phyloP scores from a whole-genome alignment of 1,140 invertebrate genomes.

The Lysiphlebus fabarum region DNA sequence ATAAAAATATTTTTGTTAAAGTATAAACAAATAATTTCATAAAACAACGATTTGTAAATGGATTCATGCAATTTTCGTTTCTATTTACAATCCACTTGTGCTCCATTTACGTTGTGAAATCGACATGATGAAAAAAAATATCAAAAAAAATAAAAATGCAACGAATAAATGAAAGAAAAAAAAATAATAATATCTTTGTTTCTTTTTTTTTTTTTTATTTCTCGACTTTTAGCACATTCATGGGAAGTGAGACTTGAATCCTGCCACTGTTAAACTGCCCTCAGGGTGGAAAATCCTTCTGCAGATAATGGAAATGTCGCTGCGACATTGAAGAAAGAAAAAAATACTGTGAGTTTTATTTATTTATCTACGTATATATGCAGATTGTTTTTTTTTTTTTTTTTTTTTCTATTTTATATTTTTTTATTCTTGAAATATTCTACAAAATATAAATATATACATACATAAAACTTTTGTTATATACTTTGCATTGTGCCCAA shows the following conservation, averaged over 20 bases:
- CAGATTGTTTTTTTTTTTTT: slow-evolving; percentile 6
- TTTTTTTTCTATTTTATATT: background rate
- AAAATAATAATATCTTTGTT: too few relatives aligned
- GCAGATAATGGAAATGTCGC: slow-evolving; percentile 15
- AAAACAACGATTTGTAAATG: too few relatives aligned
- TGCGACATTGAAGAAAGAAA: slow-evolving; percentile 1
- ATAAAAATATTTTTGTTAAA: too few relatives aligned
- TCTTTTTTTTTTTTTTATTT: background rate
- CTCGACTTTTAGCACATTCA: background rate
- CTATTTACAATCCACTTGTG: too few relatives aligned
- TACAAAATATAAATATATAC: background rate
- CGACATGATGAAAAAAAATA: too few relatives aligned
- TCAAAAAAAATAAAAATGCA: too few relatives aligned
- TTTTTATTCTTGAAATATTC: background rate
- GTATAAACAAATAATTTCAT: too few relatives aligned
- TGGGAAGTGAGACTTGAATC: too few relatives aligned
- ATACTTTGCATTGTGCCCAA: slow-evolving; percentile 3
- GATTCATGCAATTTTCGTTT: too few relatives aligned
- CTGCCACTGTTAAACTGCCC: slow-evolving; percentile 5
- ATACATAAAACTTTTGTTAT: background rate
- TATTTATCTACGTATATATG: slow-evolving; percentile 1
- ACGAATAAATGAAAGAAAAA: too few relatives aligned
- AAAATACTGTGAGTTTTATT: slow-evolving; percentile 2
- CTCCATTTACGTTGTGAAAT: too few relatives aligned
- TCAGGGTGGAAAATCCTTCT: slow-evolving; percentile 11